These are phyloP conservation scores for Actinemys pallida DNA, from an alignment of 2,113 vertebrate genomes.

Conservation along the genomic window DNA sequence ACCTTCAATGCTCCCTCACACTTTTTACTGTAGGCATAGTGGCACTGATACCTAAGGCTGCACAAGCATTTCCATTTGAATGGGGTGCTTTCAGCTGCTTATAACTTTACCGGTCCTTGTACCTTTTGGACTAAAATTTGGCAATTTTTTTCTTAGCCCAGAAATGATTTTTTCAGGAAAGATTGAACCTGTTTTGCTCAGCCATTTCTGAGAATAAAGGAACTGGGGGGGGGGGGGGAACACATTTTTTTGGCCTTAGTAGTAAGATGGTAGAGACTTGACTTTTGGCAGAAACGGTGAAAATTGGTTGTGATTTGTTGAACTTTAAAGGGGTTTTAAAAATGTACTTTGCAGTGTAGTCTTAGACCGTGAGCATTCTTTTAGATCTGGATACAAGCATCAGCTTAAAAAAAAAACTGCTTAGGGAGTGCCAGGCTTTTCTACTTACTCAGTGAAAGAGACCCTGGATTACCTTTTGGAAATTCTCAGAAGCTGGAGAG, in stretches of 20 bases:
- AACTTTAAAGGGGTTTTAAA: background rate
- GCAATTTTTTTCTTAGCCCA: background rate
- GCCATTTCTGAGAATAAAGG: background rate
- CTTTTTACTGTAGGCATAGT: background rate
- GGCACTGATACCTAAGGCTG: background rate
- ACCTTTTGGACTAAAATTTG: background rate
- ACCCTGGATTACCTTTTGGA: background rate
- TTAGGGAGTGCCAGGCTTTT: background rate
- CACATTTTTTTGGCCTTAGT: background rate
- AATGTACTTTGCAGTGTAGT: background rate
- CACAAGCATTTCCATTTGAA: background rate
- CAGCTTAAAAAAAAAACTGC: background rate
- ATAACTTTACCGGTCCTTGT: background rate
- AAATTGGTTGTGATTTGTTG: background rate
- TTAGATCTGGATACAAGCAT: background rate
- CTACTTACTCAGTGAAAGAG: background rate
- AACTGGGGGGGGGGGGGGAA: accelerated
- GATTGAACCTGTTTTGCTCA: background rate
- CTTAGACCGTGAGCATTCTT: background rate
- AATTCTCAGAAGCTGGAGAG: background rate
- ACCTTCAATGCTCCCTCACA: background rate
- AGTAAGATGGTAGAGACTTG: background rate
- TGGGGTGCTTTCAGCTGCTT: background rate
- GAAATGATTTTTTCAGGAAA: background rate
- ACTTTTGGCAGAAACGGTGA: background rate